Evolutionary conservation across 92 coral and sea anemone genomes (phyloP), one percentile per base, ranked within the genome.

Genomic region (Heliopora coerulea): DNA sequence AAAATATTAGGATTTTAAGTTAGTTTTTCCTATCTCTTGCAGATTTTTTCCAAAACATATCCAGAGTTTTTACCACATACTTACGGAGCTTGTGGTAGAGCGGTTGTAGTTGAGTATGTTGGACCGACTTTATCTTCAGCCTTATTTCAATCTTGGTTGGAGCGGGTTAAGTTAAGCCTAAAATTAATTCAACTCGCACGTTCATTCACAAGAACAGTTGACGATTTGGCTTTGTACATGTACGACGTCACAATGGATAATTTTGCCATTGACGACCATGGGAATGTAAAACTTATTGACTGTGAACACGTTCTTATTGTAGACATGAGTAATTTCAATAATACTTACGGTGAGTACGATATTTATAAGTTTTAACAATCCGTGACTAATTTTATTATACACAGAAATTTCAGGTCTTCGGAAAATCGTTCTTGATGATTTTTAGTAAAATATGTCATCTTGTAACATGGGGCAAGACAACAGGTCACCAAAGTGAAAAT

Each of bases 11-110:
- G 1, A 17, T 56, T 1, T 3, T 21, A 56, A 21, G 19, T 21
- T 15, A 37, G 41, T 1, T 49, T 68, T 68, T 50, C 9, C 26
- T 50, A 19, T 23, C 6, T 23, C 19, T 37, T 37, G 17, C 31
- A 91, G 97, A 77, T 89, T 48, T 91, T 91, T 73, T 83, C 87
- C 1, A 57, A 87, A 8, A 83, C 83, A 34, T 77, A 82, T 30
- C 91, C 91, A 34, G 84, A 90, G 89, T 93, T 90, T 13, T 84
- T 91, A 64, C 97, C 97, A 40, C 82, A 69, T 27, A 75, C 74
- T 49, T 84, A 86, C 73, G 97, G 97, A 20, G 83, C 88, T 20
- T 91, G 97, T 82, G 97, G 97, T 26, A 87, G 97, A 70, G 81
- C 79, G 8, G 68, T 89, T 50, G 80, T 91, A 41, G 81, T 81